Conservation (phyloP, 2,888 invertebrate species). For the Ferdinandea cuprea region DNA sequence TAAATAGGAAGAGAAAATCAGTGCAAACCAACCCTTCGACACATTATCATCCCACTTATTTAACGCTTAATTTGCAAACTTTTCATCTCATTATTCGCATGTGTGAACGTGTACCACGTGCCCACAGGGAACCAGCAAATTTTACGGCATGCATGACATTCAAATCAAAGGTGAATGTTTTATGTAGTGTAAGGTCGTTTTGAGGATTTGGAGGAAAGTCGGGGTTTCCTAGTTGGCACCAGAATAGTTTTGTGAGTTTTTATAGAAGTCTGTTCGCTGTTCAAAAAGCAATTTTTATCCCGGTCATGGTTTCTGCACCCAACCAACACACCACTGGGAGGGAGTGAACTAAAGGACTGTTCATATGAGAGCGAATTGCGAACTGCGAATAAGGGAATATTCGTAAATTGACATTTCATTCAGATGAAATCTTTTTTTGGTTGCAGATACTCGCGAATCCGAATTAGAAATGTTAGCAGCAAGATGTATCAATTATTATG, state of each 20-base stretch:
- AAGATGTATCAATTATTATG: no score
- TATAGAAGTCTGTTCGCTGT: slow-evolving; percentile 33
- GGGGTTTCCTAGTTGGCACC: neutral
- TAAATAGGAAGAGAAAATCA: slow-evolving; percentile 19
- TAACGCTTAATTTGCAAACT: slow-evolving; percentile 47
- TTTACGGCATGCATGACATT: slow-evolving; percentile 53
- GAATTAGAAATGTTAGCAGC: no score
- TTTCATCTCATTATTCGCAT: slow-evolving; percentile 46
- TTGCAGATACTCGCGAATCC: no score
- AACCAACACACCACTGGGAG: neutral
- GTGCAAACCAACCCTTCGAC: neutral
- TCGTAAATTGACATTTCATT: no score
- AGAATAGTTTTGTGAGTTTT: slow-evolving; percentile 1
- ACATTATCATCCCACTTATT: slow-evolving; percentile 20
- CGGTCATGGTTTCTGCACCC: slow-evolving; percentile 28
- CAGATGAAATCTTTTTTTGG: no score
- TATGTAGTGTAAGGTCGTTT: slow-evolving; percentile 54
- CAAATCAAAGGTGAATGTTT: slow-evolving; percentile 45
- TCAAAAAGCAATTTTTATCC: slow-evolving; percentile 55
- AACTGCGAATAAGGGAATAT: slow-evolving; percentile 53
- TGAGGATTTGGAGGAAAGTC: no score
- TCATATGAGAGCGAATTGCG: slow-evolving; percentile 2
- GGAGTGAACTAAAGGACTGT: no score
- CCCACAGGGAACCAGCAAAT: slow-evolving; percentile 39
- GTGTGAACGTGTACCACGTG: slow-evolving; percentile 47